Evolutionary conservation across 2,113 vertebrate species (phyloP).

Genomic region (Brienomyrus brachyistius): DNA sequence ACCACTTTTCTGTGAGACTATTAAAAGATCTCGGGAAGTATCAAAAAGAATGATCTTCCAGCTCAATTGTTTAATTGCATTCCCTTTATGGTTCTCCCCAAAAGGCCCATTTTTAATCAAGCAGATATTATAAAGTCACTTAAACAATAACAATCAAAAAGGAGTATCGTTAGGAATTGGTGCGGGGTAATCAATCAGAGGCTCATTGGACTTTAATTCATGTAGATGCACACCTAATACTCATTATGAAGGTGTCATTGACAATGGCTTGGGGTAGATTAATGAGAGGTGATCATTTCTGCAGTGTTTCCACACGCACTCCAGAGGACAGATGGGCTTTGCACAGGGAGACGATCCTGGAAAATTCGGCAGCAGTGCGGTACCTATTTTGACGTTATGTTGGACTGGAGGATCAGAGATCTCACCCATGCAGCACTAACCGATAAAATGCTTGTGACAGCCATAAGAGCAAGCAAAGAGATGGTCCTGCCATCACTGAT

Average conservation of each 20-base stretch:
- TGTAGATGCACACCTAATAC: constrained; percentile 78
- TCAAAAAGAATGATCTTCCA: not conserved
- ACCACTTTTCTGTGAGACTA: not conserved
- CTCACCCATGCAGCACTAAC: not conserved
- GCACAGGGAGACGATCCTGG: constrained; percentile 42
- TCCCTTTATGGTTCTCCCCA: constrained; percentile 7
- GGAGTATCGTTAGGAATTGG: constrained; percentile 53
- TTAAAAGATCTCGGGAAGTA: not conserved
- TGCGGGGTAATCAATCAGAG: constrained; percentile 64
- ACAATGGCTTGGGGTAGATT: constrained; percentile 68
- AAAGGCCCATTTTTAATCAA: constrained; percentile 57
- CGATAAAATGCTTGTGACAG: not conserved
- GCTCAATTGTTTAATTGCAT: constrained; percentile 24
- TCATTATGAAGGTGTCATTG: constrained; percentile 77
- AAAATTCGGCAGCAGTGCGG: constrained; percentile 2
- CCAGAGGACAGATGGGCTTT: constrained; percentile 61
- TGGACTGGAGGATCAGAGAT: constrained; percentile 28
- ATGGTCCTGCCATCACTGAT: not conserved
- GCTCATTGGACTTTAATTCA: constrained; percentile 76
- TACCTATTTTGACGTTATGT: constrained; percentile 40
- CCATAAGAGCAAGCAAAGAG: too few species aligned
- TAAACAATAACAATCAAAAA: constrained; percentile 62
- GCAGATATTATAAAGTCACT: constrained; percentile 68
- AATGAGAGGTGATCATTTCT: constrained; percentile 58
- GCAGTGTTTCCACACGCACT: constrained; percentile 54